A percentile compares a stretch with the other conserved stretches of the same genome.
Evolutionary conservation across 1,140 invertebrate species (phyloP).

Genomic region (Drosophila sechellia): DNA sequence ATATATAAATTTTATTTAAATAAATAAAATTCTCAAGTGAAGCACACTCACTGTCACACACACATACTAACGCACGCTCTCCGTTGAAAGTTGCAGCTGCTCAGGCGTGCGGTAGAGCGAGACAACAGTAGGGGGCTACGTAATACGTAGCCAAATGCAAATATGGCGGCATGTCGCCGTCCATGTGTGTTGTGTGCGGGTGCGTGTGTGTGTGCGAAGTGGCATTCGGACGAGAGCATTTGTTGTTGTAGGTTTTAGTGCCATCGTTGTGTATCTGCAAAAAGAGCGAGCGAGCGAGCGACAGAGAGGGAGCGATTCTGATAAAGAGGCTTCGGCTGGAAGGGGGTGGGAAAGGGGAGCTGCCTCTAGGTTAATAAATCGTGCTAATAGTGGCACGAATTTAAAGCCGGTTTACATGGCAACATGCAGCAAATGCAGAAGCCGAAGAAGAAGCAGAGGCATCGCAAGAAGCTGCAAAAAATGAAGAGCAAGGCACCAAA

Average conservation of each 20-base stretch:
- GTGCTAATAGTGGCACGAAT: constrained; percentile 83
- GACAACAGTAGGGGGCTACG: constrained; percentile 66
- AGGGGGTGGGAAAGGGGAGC: constrained; percentile 36
- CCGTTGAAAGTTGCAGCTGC: constrained; percentile 41
- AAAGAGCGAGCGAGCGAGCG: constrained; percentile 14
- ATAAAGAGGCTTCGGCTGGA: neutral
- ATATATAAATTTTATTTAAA: constrained; percentile 67
- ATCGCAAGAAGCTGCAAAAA: constrained; percentile 13
- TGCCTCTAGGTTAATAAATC: constrained; percentile 80
- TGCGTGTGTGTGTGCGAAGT: constrained; percentile 2
- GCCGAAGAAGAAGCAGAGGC: constrained; percentile 12
- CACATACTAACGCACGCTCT: constrained; percentile 13
- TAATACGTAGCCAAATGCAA: constrained; percentile 76
- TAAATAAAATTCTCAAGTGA: constrained; percentile 75
- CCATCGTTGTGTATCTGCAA: constrained; percentile 65
- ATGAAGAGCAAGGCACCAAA: constrained; percentile 25
- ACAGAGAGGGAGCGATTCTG: constrained; percentile 4
- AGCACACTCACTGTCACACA: constrained; percentile 22
- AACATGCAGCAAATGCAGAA: constrained; percentile 30
- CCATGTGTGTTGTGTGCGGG: too few relatives aligned
- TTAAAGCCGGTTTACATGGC: constrained; percentile 76
- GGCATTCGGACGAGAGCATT: constrained; percentile 46
- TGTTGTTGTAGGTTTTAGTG: constrained; percentile 21
- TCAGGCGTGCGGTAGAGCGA: constrained; percentile 47
- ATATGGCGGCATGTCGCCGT: constrained; percentile 71